Evolutionary conservation across 2,113 vertebrate species (phyloP).

Genomic region (Antechinus flavipes): DNA sequence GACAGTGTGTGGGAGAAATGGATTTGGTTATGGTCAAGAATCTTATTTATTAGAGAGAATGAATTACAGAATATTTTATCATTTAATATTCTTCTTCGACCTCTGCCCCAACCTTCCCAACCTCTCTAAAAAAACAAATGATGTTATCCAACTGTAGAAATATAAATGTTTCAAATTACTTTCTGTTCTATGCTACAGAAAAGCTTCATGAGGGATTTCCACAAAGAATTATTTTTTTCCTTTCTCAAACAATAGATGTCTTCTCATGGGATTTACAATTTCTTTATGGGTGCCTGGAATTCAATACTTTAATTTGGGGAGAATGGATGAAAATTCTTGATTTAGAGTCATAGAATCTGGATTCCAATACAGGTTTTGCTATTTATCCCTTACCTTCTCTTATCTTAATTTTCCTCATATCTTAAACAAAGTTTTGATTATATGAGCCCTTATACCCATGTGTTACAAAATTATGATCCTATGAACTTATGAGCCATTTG

Average conservation of each 20-base stretch:
- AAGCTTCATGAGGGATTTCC: constrained; percentile 36
- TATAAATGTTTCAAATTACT: constrained; percentile 42
- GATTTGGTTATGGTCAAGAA: constrained; percentile 44
- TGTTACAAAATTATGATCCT: background rate
- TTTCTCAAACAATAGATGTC: constrained; percentile 41
- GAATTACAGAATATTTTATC: background rate
- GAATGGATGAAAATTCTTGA: background rate
- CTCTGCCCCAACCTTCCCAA: background rate
- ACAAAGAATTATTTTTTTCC: background rate
- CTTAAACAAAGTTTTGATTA: background rate
- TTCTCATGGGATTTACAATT: background rate
- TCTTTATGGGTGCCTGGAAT: constrained; percentile 17
- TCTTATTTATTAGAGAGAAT: constrained; percentile 52
- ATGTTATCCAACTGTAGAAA: constrained; percentile 26
- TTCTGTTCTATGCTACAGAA: constrained; percentile 45
- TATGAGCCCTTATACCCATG: background rate
- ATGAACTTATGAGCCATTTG: background rate
- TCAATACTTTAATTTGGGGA: background rate
- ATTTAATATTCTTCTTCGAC: constrained; percentile 22
- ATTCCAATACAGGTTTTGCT: background rate
- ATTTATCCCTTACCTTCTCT: background rate
- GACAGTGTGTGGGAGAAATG: constrained; percentile 45
- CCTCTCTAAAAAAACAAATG: background rate
- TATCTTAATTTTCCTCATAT: background rate
- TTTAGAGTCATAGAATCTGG: background rate